phyloP scores from a whole-genome alignment of 2,888 invertebrate species.

The Epinotia brunnichana region DNA sequence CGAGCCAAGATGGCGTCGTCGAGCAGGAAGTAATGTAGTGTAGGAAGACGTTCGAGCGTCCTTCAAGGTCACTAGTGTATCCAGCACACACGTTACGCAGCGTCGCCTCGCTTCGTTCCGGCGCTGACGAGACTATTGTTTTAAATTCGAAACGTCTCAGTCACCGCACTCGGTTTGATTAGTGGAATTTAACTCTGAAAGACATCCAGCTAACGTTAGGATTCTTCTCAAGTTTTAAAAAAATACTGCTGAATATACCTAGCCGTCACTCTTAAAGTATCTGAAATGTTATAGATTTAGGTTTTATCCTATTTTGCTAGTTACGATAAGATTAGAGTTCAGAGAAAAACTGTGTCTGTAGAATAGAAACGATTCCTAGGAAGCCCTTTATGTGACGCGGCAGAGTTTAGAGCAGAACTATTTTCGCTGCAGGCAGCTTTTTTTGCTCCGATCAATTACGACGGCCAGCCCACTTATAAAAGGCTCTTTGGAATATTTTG shows the following conservation, averaged over 20 bases:
- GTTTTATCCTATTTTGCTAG: constrained; percentile 10
- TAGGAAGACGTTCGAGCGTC: constrained; percentile 80
- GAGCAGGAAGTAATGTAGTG: constrained; percentile 79
- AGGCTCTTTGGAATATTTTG: constrained; percentile 56
- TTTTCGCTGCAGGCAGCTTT: constrained; percentile 44
- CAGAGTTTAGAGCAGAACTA: constrained; percentile 9
- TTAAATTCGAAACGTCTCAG: constrained; percentile 65
- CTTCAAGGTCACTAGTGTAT: constrained; percentile 73
- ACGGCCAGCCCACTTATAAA: constrained; percentile 68
- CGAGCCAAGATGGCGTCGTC: constrained; percentile 73
- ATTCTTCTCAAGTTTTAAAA: background rate
- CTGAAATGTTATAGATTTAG: background rate
- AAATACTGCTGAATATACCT: background rate
- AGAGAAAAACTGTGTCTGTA: background rate
- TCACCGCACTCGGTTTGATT: constrained; percentile 43
- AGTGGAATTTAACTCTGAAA: constrained; percentile 9
- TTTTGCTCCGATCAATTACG: constrained; percentile 72
- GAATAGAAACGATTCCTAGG: constrained; percentile 14
- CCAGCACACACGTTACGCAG: constrained; percentile 63
- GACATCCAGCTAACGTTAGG: background rate
- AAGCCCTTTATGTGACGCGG: constrained; percentile 13
- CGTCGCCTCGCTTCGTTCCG: constrained; percentile 54
- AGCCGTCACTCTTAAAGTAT: background rate
- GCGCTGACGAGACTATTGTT: constrained; percentile 60
- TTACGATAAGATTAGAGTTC: background rate